Percentiles rank a stretch among this genome's conserved stretches.
Conservation (phyloP, 2,113 vertebrate genomes). For the Onychostoma macrolepis region DNA sequence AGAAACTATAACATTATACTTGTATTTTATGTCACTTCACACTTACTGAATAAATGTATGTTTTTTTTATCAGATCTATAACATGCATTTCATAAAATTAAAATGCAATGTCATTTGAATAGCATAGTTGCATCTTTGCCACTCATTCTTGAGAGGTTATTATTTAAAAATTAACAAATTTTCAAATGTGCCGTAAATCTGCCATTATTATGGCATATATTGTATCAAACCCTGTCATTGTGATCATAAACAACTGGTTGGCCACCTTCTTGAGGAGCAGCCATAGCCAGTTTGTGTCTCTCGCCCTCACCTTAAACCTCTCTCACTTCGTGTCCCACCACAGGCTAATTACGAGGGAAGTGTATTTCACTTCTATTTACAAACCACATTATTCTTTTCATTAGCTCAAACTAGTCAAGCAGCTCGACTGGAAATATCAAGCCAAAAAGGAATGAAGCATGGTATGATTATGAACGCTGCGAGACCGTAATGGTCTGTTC, state of each 20-base stretch:
- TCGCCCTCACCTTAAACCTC: background rate
- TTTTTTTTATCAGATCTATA: background rate
- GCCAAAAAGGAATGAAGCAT: slow-evolving; percentile 74
- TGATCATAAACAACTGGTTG: background rate
- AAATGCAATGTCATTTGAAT: background rate
- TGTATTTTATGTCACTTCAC: background rate
- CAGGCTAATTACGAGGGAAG: background rate
- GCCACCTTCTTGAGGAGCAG: background rate
- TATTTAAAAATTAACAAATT: background rate
- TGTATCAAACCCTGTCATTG: background rate
- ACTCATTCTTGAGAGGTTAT: background rate
- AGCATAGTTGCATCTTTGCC: background rate
- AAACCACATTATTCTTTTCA: background rate
- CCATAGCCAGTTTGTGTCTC: background rate
- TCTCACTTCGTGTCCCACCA: background rate
- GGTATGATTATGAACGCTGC: slow-evolving; percentile 76
- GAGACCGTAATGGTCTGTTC: slow-evolving; percentile 65
- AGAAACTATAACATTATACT: background rate
- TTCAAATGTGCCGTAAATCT: background rate
- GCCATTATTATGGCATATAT: background rate
- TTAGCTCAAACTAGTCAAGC: slow-evolving; percentile 7
- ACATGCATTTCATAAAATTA: background rate
- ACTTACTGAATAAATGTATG: background rate
- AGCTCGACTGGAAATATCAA: background rate
- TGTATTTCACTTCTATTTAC: background rate